These are phyloP conservation scores for Dolomedes plantarius DNA, from an alignment of 2,888 invertebrate species.

Conservation along the genomic window DNA sequence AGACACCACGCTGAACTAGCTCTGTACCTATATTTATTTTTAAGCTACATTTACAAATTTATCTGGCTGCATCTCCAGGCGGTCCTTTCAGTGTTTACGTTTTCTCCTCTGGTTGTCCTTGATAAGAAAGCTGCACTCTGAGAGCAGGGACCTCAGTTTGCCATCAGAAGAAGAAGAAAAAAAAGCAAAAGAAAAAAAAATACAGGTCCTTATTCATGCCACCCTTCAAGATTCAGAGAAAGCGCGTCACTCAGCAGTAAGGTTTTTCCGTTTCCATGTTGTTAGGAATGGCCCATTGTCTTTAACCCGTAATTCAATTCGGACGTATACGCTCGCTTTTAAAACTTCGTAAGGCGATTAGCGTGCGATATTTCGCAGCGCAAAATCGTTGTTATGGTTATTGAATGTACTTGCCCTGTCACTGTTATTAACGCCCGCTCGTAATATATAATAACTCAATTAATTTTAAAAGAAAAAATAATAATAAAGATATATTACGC, in stretches of 20 bases:
- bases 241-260: constrained; percentile 26
- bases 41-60: neutral
- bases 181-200: constrained; percentile 3
- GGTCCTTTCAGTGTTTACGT: constrained; percentile 16
- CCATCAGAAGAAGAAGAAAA: neutral
- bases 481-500: too few relatives aligned
- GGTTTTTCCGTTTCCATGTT: constrained; percentile 4
- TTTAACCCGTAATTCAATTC: neutral
- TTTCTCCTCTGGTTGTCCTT: constrained; percentile 19
- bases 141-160: constrained; percentile 32
- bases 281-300: constrained; percentile 14
- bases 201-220: constrained; percentile 38
- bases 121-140: constrained; percentile 5
- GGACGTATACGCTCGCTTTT: neutral
- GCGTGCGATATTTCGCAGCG: too few relatives aligned
- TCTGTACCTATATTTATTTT: neutral
- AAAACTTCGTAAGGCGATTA: neutral
- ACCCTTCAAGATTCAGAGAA: constrained; percentile 26
- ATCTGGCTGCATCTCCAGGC: constrained; percentile 7
- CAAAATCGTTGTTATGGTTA: too few relatives aligned
- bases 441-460: too few relatives aligned
- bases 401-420: too few relatives aligned
- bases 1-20: neutral
- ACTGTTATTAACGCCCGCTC: too few relatives aligned
- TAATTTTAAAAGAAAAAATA: too few relatives aligned